Conservation (phyloP, 2,888 invertebrate genomes). For the Ophion slaviceki region DNA sequence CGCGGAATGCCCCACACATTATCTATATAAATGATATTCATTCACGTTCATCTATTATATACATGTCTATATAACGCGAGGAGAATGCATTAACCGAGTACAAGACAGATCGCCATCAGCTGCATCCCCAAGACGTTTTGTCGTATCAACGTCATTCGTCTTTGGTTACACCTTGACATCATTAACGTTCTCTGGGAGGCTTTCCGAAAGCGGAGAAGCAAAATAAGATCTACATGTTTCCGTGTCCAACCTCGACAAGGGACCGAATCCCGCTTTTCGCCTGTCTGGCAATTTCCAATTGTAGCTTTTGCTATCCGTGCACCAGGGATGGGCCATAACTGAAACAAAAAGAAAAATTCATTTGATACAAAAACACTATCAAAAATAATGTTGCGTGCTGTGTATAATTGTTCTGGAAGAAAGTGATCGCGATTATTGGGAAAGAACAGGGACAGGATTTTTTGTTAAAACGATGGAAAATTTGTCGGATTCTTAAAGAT, state of each 20-base stretch:
- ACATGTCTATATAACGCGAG: background rate
- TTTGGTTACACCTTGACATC: slow-evolving; percentile 74
- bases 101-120: slow-evolving; percentile 54
- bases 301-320: background rate
- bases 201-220: background rate
- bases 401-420: background rate
- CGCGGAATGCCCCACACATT: slow-evolving; percentile 1
- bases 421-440: background rate
- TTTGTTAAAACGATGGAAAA: no score
- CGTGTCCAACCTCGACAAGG: slow-evolving; percentile 18
- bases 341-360: background rate
- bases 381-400: no score
- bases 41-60: slow-evolving; percentile 24
- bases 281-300: background rate
- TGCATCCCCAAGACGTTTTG: slow-evolving; percentile 64
- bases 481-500: no score
- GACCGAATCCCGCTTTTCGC: background rate
- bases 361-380: background rate
- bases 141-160: slow-evolving; percentile 75
- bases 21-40: slow-evolving; percentile 8
- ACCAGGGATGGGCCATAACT: background rate
- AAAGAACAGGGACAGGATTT: no score
- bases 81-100: slow-evolving; percentile 58
- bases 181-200: slow-evolving; percentile 62
- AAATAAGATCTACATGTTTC: slow-evolving; percentile 21